A percentile compares a stretch with the other conserved stretches of the same genome.
phyloP scores from a whole-genome alignment of 2,888 invertebrate genomes.

The Ormyrus rosae region DNA sequence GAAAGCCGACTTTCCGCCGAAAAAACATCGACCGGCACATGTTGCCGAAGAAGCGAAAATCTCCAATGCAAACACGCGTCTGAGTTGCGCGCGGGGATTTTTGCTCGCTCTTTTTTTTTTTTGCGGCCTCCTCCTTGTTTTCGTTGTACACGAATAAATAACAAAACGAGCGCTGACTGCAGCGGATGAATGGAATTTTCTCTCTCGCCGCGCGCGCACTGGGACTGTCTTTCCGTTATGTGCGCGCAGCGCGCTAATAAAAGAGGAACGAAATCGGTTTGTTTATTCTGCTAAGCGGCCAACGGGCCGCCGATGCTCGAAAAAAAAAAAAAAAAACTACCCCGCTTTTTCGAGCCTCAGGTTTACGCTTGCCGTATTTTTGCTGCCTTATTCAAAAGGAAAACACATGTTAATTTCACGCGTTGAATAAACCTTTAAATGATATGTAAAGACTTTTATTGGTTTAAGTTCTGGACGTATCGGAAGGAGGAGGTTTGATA shows the following conservation, averaged over 20 bases:
- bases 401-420: too few species aligned
- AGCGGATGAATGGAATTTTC: constrained; percentile 2
- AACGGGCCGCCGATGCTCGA: too few species aligned
- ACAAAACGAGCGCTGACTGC: constrained; percentile 39
- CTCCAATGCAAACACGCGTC: constrained; percentile 41
- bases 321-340: too few species aligned
- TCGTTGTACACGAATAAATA: constrained; percentile 34
- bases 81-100: neutral
- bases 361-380: too few species aligned
- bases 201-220: neutral
- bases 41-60: constrained; percentile 32
- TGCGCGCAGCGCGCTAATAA: constrained; percentile 27
- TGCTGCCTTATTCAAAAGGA: too few species aligned
- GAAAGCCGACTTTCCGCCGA: constrained; percentile 27
- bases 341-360: too few species aligned
- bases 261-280: constrained; percentile 36
- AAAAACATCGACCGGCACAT: constrained; percentile 7
- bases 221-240: constrained; percentile 16
- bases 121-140: neutral
- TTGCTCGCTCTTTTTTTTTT: neutral
- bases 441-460: too few species aligned
- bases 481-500: too few species aligned
- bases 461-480: too few species aligned
- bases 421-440: neutral
- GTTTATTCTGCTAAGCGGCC: constrained; percentile 32